Conservation (phyloP, 2,113 vertebrate genomes). For the Odontophorus gujanensis region DNA sequence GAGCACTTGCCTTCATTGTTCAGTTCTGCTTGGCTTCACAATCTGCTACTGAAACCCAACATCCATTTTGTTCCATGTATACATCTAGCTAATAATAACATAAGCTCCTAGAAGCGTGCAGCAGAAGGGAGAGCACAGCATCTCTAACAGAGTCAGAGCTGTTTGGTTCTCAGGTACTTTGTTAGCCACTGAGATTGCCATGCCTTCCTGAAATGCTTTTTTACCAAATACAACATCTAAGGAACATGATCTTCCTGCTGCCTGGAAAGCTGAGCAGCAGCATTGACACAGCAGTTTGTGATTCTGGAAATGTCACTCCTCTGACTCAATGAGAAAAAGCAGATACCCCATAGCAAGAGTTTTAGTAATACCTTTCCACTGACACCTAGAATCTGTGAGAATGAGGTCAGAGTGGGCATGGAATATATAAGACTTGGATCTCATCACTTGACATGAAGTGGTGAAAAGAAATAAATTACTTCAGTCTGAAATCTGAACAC, state of each 20-base stretch:
- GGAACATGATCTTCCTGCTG: not conserved
- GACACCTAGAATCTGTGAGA: not conserved
- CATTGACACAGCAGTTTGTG: accelerated
- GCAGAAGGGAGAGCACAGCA: not conserved
- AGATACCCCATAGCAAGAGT: not conserved
- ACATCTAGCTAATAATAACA: not conserved
- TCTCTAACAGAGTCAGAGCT: not conserved
- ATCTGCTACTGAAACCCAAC: conserved; percentile 17
- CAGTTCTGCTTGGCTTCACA: not conserved
- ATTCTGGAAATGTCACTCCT: not conserved
- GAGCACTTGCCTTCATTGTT: not conserved
- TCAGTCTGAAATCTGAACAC: not conserved
- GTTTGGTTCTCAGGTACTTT: not conserved
- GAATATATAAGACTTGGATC: not conserved
- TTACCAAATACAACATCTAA: not conserved
- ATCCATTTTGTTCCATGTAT: not conserved
- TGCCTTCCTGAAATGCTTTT: not conserved
- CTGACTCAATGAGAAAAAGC: not conserved
- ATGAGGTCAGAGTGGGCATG: not conserved
- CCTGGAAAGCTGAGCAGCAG: not conserved
- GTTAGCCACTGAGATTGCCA: not conserved
- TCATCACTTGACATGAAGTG: not conserved
- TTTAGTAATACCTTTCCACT: not conserved
- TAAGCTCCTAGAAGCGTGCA: not conserved
- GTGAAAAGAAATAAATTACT: not conserved